Percentiles rank a stretch among this genome's conserved stretches.
Evolutionary conservation across 2,888 invertebrate species (phyloP).

Genomic region (Agrenia bidenticulata): DNA sequence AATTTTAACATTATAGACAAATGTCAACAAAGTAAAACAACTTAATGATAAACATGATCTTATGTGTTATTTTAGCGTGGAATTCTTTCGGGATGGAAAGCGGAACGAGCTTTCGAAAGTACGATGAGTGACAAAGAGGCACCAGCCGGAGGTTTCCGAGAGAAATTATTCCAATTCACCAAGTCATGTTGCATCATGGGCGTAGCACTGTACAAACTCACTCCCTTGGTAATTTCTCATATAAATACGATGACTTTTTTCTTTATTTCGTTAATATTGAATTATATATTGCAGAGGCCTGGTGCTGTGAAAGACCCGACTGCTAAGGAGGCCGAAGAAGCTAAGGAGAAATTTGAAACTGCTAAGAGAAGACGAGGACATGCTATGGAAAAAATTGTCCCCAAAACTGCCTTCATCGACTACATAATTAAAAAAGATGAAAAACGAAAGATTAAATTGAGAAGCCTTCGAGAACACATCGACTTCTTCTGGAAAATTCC

Average conservation of each 20-base stretch:
- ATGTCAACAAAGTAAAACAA: background rate
- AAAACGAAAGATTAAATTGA: conserved; percentile 23
- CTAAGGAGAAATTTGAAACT: conserved; percentile 15
- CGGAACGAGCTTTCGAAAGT: conserved; percentile 26
- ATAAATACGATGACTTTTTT: too few relatives aligned
- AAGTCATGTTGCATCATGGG: conserved; percentile 28
- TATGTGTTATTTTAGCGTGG: conserved; percentile 22
- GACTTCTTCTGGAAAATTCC: conserved; percentile 39
- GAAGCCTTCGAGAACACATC: conserved; percentile 42
- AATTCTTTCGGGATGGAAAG: conserved; percentile 22
- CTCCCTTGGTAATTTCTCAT: conserved; percentile 29
- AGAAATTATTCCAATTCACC: conserved; percentile 37
- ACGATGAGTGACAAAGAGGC: conserved; percentile 27
- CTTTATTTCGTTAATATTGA: too few relatives aligned
- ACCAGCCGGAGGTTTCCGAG: conserved; percentile 33
- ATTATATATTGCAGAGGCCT: too few relatives aligned
- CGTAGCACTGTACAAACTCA: conserved; percentile 34
- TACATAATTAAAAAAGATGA: conserved; percentile 18
- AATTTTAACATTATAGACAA: too few relatives aligned
- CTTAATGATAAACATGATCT: background rate
- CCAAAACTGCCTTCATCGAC: conserved; percentile 16
- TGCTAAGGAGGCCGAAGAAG: background rate
- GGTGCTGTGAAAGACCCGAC: too few relatives aligned
- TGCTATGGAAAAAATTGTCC: conserved; percentile 17
- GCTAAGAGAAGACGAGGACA: conserved; percentile 16